Percentiles rank a stretch among this genome's conserved stretches.
Evolutionary conservation across 2,113 vertebrate genomes (phyloP).

Genomic region (Ailurus styani): DNA sequence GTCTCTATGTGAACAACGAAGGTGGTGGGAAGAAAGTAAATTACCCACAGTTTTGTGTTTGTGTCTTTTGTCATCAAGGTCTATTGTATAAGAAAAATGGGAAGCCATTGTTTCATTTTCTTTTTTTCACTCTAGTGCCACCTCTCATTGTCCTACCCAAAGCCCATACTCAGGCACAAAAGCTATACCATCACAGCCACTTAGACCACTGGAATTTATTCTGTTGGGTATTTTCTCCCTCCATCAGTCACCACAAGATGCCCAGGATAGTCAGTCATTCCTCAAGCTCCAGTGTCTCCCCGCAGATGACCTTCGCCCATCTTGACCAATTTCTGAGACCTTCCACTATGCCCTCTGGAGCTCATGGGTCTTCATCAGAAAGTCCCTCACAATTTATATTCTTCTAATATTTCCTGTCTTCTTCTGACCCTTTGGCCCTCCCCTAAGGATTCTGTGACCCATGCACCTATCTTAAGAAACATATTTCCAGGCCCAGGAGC

Average conservation of each 20-base stretch:
- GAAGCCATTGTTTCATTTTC: background rate
- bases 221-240: background rate
- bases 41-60: background rate
- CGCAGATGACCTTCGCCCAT: background rate
- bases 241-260: background rate
- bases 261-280: rapidly evolving
- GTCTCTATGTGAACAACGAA: background rate
- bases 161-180: background rate
- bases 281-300: background rate
- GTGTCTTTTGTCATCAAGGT: background rate
- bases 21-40: background rate
- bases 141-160: no score
- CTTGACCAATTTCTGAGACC: background rate
- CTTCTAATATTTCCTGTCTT: background rate
- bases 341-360: background rate
- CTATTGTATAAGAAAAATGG: background rate
- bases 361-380: background rate
- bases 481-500: background rate
- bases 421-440: background rate
- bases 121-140: no score
- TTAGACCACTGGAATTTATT: background rate
- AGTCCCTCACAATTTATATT: rapidly evolving
- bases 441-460: background rate
- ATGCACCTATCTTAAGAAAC: background rate
- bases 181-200: background rate